Evolutionary conservation across 2,888 invertebrate genomes (phyloP).

Genomic region (Drosophila ezoana): DNA sequence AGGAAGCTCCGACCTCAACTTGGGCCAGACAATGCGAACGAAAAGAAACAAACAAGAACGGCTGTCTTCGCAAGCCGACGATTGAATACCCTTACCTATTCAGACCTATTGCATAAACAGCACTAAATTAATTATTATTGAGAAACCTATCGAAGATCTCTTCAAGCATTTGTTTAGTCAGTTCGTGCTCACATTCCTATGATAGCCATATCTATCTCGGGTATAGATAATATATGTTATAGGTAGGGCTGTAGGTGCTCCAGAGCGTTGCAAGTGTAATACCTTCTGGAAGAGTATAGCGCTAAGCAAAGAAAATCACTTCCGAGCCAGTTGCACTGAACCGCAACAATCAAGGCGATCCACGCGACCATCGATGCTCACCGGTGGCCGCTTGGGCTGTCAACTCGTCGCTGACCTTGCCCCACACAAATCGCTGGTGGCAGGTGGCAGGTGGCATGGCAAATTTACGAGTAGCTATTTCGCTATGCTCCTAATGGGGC

Average conservation of each 20-base stretch:
- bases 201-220: no score
- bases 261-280: not conserved
- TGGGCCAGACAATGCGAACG: slow-evolving; percentile 20
- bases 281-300: not conserved
- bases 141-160: no score
- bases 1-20: slow-evolving; percentile 39
- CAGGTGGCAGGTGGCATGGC: slow-evolving; percentile 15
- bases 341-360: slow-evolving; percentile 70
- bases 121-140: no score
- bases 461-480: slow-evolving; percentile 6
- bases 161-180: no score
- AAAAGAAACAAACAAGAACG: not conserved
- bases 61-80: not conserved
- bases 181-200: no score
- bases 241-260: not conserved
- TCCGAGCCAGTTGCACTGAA: slow-evolving; percentile 69
- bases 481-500: not conserved
- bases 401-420: slow-evolving; percentile 49
- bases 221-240: no score
- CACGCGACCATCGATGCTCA: slow-evolving; percentile 40
- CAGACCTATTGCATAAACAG: no score
- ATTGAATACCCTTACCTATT: slow-evolving; percentile 8
- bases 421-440: slow-evolving; percentile 18
- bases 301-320: slow-evolving; percentile 27
- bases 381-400: slow-evolving; percentile 34